Evolutionary conservation across 2,113 vertebrate genomes (phyloP), one percentile per base, ranked within the genome.

Genomic region (Ailuropoda melanoleuca): DNA sequence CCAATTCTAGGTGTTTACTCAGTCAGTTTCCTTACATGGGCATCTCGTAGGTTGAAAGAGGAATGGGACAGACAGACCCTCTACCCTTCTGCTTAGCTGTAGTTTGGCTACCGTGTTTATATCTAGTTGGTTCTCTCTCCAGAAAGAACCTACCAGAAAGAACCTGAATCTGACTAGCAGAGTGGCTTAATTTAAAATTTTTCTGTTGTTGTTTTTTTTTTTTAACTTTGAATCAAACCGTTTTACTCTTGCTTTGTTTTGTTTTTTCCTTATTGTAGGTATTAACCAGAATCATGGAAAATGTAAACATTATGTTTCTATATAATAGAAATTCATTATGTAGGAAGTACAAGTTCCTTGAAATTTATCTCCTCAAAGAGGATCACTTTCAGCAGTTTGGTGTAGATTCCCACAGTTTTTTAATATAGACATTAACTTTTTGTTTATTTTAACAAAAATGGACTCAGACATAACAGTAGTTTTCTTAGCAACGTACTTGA

Each of bases 291-390:
- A 80, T 70, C n/a, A 37, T 12, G 48, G 80, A 62, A 92, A 88
- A 60, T 91, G 34, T 82, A 90, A 97, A 75, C 14, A 81, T 58
- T 81, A 8, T 58, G 39, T 48, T 48, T 77, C 74, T 77, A 18
- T 48, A 18, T 31, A 31, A 46, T 18, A 31, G 81, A 55, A 94
- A 72, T 74, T 80, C 8, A 39, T 90, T 93, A 90, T 29, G 8
- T 86, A 70, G 78, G 90, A 82, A 60, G 24, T 95, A 37, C 39
- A 94, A 70, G 37, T 92, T 78, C 43, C 90, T 95, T 53, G 53
- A 92, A 92, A 60, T 88, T 92, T 68, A 23, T 85, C 29, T 90
- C 39, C 29, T 92, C 26, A 60, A n/a, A 91, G n/a, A 55, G 34
- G 50, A 29, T 70, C 53, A 37, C 18, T 77, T 95, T 82, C 13